A percentile compares a stretch with the other conserved stretches of the same genome.
These are phyloP conservation scores for Sapajus apella DNA, from an alignment of 2,113 vertebrate species.

Conservation along the genomic window DNA sequence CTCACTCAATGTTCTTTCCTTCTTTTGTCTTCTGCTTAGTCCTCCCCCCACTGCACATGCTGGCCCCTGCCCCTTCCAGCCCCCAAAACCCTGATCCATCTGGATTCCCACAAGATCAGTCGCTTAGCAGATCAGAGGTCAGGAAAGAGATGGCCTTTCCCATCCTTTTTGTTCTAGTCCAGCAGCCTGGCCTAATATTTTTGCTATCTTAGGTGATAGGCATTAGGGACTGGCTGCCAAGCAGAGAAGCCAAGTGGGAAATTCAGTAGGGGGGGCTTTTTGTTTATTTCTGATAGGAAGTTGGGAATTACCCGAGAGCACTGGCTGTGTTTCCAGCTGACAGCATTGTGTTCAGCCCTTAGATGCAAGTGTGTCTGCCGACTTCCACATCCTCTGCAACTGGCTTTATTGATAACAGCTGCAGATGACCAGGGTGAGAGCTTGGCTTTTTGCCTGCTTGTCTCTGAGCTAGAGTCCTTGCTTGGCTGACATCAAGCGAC, in stretches of 20 bases:
- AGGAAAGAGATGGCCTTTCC: slow-evolving; percentile 50
- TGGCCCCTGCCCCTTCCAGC: background rate
- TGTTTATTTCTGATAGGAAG: slow-evolving; percentile 75
- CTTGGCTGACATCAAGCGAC: slow-evolving; percentile 31
- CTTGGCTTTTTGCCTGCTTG: background rate
- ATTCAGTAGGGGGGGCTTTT: slow-evolving; percentile 18
- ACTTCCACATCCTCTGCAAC: slow-evolving; percentile 56
- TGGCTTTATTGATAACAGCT: slow-evolving; percentile 9
- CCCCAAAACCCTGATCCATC: slow-evolving; percentile 5
- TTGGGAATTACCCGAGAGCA: slow-evolving; percentile 59
- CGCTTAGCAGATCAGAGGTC: slow-evolving; percentile 56
- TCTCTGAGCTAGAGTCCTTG: background rate
- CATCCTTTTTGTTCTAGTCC: slow-evolving; percentile 66
- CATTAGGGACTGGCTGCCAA: slow-evolving; percentile 31
- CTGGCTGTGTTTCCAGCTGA: slow-evolving; percentile 71
- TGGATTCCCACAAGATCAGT: slow-evolving; percentile 64
- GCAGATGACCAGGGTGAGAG: background rate
- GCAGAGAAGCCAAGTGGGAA: background rate
- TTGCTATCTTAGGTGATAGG: slow-evolving; percentile 72
- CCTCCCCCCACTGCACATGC: background rate
- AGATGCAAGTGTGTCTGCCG: slow-evolving; percentile 43
- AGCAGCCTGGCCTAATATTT: slow-evolving; percentile 35
- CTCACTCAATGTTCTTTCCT: background rate
- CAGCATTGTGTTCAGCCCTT: slow-evolving; percentile 23
- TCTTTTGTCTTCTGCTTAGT: background rate